These are phyloP conservation scores for Enteromius thamalakanensis DNA, from an alignment of 2,797 vertebrate species.

Conservation along the genomic window DNA sequence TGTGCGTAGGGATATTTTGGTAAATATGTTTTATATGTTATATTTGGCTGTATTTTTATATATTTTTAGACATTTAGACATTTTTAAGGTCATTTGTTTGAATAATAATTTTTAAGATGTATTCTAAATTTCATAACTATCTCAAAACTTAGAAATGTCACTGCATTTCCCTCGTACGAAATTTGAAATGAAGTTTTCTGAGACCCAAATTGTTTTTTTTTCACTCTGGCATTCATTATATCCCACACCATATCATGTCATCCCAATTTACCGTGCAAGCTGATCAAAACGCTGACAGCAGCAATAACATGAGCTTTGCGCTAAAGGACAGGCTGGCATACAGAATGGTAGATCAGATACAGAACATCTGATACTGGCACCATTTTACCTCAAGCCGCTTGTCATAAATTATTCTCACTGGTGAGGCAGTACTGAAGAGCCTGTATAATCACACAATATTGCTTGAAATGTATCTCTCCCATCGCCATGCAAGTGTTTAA, in stretches of 20 bases:
- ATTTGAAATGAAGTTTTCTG: background rate
- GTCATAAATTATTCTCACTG: constrained; percentile 33
- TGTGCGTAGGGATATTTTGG: background rate
- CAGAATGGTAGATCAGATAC: constrained; percentile 10
- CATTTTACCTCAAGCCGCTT: constrained; percentile 18
- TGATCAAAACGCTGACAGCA: constrained; percentile 32
- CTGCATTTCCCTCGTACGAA: background rate
- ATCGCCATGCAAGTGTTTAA: background rate
- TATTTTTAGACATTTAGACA: background rate
- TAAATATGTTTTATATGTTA: background rate
- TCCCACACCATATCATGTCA: background rate
- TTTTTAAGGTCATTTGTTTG: background rate
- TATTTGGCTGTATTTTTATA: background rate
- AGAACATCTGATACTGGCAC: constrained; percentile 22
- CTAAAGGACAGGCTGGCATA: constrained; percentile 31
- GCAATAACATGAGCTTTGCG: constrained; percentile 31
- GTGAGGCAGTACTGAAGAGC: background rate
- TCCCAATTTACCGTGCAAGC: constrained; percentile 3
- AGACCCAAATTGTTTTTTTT: background rate
- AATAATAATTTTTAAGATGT: background rate
- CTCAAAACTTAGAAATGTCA: background rate
- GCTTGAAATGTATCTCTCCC: background rate
- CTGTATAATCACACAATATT: background rate
- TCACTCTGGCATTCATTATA: background rate
- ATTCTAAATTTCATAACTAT: background rate